Conservation (phyloP, 2,888 invertebrate species). For the Leptogaster cylindrica region DNA sequence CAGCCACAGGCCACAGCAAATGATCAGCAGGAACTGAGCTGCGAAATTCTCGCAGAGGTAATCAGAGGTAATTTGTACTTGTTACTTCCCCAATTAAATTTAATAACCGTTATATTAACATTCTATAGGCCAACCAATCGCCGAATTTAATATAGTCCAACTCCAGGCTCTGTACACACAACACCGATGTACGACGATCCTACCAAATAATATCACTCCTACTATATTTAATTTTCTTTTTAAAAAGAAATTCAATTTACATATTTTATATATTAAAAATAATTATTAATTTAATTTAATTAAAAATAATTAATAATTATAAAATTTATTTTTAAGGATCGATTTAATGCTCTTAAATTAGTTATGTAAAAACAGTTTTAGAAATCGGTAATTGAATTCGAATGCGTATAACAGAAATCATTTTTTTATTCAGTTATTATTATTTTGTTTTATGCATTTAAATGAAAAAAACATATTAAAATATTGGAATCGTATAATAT, state of each 20-base stretch:
- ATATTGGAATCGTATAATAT: no score
- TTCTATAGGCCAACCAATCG: slow-evolving; percentile 7
- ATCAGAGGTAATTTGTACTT: no score
- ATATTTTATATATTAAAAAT: no score
- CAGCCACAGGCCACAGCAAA: slow-evolving; percentile 25
- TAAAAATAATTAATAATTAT: no score
- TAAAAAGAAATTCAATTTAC: slow-evolving; percentile 1
- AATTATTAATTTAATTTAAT: no score
- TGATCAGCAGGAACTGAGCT: slow-evolving; percentile 27
- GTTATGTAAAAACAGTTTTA: background rate
- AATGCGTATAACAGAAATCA: no score
- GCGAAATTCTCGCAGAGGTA: slow-evolving; percentile 39
- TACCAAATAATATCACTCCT: slow-evolving; percentile 50
- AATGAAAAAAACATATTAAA: no score
- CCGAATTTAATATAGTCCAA: slow-evolving; percentile 45
- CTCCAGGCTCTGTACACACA: slow-evolving; percentile 45
- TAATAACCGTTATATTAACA: no score
- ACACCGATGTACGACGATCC: slow-evolving; percentile 48
- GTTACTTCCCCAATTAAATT: no score
- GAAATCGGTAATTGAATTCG: no score
- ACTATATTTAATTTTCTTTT: slow-evolving; percentile 30
- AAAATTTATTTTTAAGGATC: background rate
- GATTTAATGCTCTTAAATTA: background rate
- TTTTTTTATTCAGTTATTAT: no score
- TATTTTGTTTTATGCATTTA: no score